Evolutionary conservation across 2,113 vertebrate genomes (phyloP), one percentile per base, ranked within the genome.

Genomic region (zebrafish (Danio rerio)): DNA sequence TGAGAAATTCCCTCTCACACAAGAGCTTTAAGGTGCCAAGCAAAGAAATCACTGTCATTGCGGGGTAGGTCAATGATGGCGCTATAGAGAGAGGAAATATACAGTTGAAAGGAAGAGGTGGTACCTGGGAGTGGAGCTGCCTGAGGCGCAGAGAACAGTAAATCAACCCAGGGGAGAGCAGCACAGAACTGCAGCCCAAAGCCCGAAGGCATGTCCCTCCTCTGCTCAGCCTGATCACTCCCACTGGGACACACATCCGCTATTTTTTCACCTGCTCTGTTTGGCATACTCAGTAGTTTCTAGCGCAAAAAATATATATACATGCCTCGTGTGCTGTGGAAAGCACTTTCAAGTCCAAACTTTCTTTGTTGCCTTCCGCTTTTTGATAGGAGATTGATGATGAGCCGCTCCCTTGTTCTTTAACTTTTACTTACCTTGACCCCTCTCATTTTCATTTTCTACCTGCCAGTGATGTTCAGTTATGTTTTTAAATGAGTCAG

Each of bases 41-140:
- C 55, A 78, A 63, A 74, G 75, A 76, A 83, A 80, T 80, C 66
- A 58, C 81, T 66, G 56, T 69, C 81, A 82, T 62, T 83, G 84
- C 13, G 55, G 56, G 77, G 75, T 80, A 83, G 84, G 81, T 86
- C 84, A 86, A 62, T 73, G 75, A 70, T 43, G 31, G 59, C 20
- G 7, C 21, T 56, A 50, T 55, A 66, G 45, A 79, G 53, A 87
- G 52, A 80, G 80, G 70, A 71, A 84, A 71, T 79, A 86, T 78
- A 62, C 59, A 62, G 78, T 79, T 86, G 73, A 86, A 81, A 81
- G 74, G 68, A 81, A 78, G 53, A 78, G 78, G 66, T 74, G 59
- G 85, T 71, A 53, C 61, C 55, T 83, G 72, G 63, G 11, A 76
- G 82, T 63, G 21, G 49, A 74, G n/a, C 50, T 65, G 78, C 85